phyloP scores from a whole-genome alignment of 2,888 invertebrate species.

The Drosophila anceps region DNA sequence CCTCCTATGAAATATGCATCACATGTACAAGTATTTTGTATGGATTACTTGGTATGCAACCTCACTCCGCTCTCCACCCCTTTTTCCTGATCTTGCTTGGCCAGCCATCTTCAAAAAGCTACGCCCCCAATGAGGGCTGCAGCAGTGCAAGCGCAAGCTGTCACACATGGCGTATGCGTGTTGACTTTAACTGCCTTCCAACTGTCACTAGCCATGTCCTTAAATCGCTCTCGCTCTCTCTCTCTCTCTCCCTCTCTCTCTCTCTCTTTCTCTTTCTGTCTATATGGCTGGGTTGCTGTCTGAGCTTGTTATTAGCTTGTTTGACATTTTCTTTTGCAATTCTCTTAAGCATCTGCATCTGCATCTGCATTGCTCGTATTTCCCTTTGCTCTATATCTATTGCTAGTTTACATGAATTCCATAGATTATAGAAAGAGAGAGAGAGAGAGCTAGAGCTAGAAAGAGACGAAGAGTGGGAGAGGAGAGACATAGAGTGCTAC shows the following conservation, averaged over 20 bases:
- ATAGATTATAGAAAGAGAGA: conserved; percentile 9
- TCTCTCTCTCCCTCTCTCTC: background rate
- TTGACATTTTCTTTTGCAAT: conserved; percentile 47
- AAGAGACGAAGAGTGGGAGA: background rate
- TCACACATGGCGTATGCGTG: conserved; percentile 57
- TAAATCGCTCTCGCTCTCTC: background rate
- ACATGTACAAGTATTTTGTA: conserved; percentile 58
- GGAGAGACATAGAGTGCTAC: background rate
- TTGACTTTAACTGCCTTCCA: conserved; percentile 49
- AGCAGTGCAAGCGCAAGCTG: background rate
- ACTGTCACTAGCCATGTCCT: conserved; percentile 22
- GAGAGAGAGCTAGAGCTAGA: too few species aligned
- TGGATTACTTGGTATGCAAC: conserved; percentile 35
- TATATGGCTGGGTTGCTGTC: background rate
- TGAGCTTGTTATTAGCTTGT: conserved; percentile 60
- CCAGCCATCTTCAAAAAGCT: background rate
- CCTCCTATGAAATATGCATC: conserved; percentile 56
- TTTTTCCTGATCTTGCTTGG: background rate
- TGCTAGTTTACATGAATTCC: conserved; percentile 16
- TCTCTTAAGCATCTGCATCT: conserved; percentile 34
- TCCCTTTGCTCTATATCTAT: conserved; percentile 6
- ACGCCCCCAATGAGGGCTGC: background rate
- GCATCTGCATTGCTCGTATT: conserved; percentile 1
- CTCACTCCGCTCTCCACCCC: background rate
- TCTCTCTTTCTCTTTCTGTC: background rate